Base-by-base conservation (phyloP, 2,113 vertebrate genomes). In the Condylura cristata region DNA sequence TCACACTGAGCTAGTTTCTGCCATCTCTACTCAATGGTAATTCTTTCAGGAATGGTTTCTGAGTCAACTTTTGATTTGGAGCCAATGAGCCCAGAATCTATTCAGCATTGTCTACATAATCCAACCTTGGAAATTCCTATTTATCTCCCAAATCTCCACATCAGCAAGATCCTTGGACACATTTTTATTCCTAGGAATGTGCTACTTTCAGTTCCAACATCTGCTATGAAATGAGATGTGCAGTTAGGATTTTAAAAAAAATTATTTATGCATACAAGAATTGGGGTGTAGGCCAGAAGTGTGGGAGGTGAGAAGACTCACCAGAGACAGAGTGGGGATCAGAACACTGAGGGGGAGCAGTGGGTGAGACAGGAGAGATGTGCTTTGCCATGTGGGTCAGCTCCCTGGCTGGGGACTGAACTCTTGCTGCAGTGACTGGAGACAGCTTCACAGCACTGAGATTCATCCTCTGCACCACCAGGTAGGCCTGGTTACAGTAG, bases 121-220 rank as follows among this genome's bases (percentile, higher is more conserved):
- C 86, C 89, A 30, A 89, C 87, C 80, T 88, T 75, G 90, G 86
- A 89, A 87, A 94, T 78, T 56, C 61, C 61, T 84, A 56, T 68
- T 94, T 94, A 86, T 76, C 81, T 84, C 84, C 61, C 78, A 76
- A 90, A 88, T 82, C 87, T 96, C 81, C 58, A 80, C 76, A 94
- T 93, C 84, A 96, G 97, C 91, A 96, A 93, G 56, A 96, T 95
- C 95, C 63, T 72, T 96, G 70, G 82, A 70, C 39, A 58, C 6
- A 86, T 86, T 95, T 89, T 85, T 86, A 93, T 90, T 87, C 81
- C 60, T 30, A 94, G 94, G 82, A 95, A 93, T 89, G 78, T 84
- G 79, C 65, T 86, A 20, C 7, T 82, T 56, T 93, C 32, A 87
- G 81, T 81, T 87, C 48, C 30, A 82, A 63, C 34, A 82, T 93